Base-by-base conservation (phyloP, 1,140 invertebrate genomes). In the Anthonomus grandis region DNA sequence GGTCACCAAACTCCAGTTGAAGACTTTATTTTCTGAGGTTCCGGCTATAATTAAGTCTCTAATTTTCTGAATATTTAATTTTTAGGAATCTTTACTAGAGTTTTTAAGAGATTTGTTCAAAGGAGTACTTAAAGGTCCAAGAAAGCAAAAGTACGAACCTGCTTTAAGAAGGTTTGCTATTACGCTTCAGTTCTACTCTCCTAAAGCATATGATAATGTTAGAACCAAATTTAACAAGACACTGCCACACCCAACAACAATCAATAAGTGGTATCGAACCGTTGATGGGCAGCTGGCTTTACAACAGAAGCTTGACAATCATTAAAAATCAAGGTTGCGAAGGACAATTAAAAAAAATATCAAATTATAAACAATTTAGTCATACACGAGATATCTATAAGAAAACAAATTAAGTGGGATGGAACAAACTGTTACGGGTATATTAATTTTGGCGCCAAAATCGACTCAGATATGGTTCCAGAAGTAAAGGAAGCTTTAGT, bases 111-210 rank as follows among this genome's bases (percentile, higher is more conserved):
- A n/a, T n/a, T n/a, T n/a, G n/a, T n/a, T n/a, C n/a, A n/a, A 51
- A 44, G 31, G 38, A 51, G 9, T 57, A 12, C 19, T 57, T 18
- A 57, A 50, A 23, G 57, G 42, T 10, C 49, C 51, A 4, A 23
- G 24, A 13, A 19, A 4, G 22, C 36, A 50, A 31, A 58, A 49
- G 51, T 64, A 61, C 60, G 13, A 44, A 18, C 19, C 37, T 6
- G 19, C 19, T 19, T 25, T 61, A 15, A 49, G 60, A 42, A 15
- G 45, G 13, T 64, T 66, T 64, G 64, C 70, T 49, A 48, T 75
- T 8, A 75, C 75, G 18, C 52, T 76, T 22, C 50, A 75, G 54
- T 75, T 70, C 69, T 74, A 72, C 59, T 71, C 67, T 13, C 60
- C 69, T 19, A 67, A 64, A 63, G 69, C 67, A 31, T 76, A 74